Evolutionary conservation across 2,888 invertebrate species (phyloP).

Genomic region (Hirtodrosophila duncani): DNA sequence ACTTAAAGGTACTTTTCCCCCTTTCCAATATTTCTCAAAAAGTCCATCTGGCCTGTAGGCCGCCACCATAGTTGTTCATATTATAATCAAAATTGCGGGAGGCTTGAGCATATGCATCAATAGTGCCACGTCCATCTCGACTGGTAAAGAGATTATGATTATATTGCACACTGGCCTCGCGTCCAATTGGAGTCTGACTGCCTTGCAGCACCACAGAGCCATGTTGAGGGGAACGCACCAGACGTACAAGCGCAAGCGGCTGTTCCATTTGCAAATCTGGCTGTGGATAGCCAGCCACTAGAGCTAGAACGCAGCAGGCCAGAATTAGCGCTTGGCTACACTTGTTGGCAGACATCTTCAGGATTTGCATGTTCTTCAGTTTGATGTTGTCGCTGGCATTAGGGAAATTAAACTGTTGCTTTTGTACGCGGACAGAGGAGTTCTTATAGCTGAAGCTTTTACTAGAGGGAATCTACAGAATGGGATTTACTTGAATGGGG

Average conservation of each 20-base stretch:
- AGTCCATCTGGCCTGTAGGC: slow-evolving; percentile 37
- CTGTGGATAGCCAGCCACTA: slow-evolving; percentile 12
- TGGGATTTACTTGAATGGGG: slow-evolving; percentile 26
- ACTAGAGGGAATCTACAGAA: no score
- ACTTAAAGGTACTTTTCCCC: no score
- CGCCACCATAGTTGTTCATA: slow-evolving; percentile 50
- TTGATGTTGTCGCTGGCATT: no score
- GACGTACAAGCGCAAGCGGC: slow-evolving; percentile 23
- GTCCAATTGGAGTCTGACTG: slow-evolving; percentile 34
- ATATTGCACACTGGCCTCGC: slow-evolving; percentile 47
- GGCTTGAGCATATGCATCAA: slow-evolving; percentile 64
- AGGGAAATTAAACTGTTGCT: slow-evolving; percentile 26
- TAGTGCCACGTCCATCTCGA: slow-evolving; percentile 50
- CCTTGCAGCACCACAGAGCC: slow-evolving; percentile 39
- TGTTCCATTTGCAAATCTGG: no score
- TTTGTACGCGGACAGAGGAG: no score
- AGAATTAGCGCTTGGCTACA: slow-evolving; percentile 28
- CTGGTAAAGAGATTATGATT: slow-evolving; percentile 61
- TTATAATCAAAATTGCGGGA: slow-evolving; percentile 50
- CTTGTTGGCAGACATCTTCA: slow-evolving; percentile 38
- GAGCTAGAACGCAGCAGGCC: slow-evolving; percentile 22
- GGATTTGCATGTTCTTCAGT: no score
- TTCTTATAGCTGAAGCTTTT: slow-evolving; percentile 11
- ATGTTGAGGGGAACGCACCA: slow-evolving; percentile 42
- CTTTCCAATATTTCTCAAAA: slow-evolving; percentile 29